phyloP scores from a whole-genome alignment of 2,888 invertebrate species.

The Acrobasis suavella region DNA sequence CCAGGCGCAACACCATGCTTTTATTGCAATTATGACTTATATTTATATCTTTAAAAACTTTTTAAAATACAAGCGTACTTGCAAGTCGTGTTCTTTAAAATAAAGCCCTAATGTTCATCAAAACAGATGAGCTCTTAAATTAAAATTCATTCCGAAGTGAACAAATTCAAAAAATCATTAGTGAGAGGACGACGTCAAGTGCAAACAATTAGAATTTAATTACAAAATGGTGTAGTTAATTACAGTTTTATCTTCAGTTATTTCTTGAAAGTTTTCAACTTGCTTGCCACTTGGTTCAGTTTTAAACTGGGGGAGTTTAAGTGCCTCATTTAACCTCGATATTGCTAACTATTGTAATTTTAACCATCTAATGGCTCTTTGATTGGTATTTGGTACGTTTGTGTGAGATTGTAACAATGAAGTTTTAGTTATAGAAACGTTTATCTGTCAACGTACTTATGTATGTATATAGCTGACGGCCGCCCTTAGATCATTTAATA shows the following conservation, averaged over 20 bases:
- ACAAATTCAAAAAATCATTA: conserved; percentile 4
- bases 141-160: background rate
- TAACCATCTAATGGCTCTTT: conserved; percentile 31
- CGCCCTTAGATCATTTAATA: too few relatives aligned
- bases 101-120: background rate
- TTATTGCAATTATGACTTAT: too few relatives aligned
- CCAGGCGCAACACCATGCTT: too few relatives aligned
- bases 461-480: too few relatives aligned
- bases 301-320: conserved; percentile 34
- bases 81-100: background rate
- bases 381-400: conserved; percentile 2
- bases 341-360: conserved; percentile 44
- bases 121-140: background rate
- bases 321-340: conserved; percentile 41
- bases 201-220: conserved; percentile 23
- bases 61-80: too few relatives aligned
- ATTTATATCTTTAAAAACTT: too few relatives aligned
- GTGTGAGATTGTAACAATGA: background rate
- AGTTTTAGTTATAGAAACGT: background rate
- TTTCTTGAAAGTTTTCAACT: conserved; percentile 22
- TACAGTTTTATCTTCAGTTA: conserved; percentile 27
- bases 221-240: conserved; percentile 27
- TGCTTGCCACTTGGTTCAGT: conserved; percentile 23
- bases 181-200: background rate
- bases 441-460: too few relatives aligned